A percentile compares a stretch with the other conserved stretches of the same genome.
Evolutionary conservation across 2,113 vertebrate species (phyloP).

Genomic region (Aspidoscelis tigris): DNA sequence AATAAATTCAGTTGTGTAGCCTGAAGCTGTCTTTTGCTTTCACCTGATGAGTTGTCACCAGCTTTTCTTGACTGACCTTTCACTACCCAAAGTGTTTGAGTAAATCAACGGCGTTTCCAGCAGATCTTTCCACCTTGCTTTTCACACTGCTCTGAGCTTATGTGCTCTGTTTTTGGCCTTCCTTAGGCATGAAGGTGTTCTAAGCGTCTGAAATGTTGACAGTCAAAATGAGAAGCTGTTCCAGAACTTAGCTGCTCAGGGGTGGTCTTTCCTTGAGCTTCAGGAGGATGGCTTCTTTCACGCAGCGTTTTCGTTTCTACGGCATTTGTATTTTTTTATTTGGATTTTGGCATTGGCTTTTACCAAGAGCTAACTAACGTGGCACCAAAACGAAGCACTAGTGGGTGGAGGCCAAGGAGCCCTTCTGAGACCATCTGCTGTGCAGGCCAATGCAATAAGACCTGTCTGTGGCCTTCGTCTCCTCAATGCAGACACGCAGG

Average conservation of each 20-base stretch:
- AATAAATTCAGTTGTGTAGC: constrained; percentile 25
- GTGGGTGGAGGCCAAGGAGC: not conserved
- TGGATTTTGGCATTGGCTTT: too few species aligned
- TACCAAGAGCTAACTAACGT: too few species aligned
- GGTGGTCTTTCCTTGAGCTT: not conserved
- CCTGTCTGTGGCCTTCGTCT: constrained; percentile 5
- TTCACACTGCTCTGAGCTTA: constrained; percentile 48
- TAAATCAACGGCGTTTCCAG: not conserved
- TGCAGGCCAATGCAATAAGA: not conserved
- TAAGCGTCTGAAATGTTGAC: constrained; percentile 51
- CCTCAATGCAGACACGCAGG: not conserved
- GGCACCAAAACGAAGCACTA: too few species aligned
- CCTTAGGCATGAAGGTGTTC: accelerated
- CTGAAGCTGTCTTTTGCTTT: constrained; percentile 22
- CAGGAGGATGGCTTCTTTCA: not conserved
- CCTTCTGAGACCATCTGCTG: not conserved
- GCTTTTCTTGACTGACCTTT: constrained; percentile 42
- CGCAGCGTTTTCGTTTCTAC: not conserved
- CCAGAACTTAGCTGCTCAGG: not conserved
- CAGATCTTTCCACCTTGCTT: constrained; percentile 23
- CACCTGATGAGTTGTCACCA: constrained; percentile 23
- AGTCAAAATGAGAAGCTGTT: constrained; percentile 2
- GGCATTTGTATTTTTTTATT: too few species aligned
- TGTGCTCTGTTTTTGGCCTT: constrained; percentile 5
- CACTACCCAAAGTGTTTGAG: accelerated